Evolutionary conservation across 2,888 invertebrate genomes (phyloP).

Genomic region (Mythimna vitellina): DNA sequence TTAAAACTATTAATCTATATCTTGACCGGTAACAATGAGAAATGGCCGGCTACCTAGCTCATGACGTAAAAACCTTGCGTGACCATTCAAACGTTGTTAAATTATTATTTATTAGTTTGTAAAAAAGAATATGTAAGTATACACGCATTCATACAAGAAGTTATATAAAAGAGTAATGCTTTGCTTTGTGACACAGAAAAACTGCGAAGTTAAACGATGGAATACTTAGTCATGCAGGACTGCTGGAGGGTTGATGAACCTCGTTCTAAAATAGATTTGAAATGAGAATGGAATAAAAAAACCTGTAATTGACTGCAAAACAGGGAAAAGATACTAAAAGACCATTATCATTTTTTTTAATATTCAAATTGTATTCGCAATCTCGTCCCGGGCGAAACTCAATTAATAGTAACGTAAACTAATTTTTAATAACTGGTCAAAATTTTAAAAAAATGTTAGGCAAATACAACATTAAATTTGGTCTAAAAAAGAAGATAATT

Average conservation of each 20-base stretch:
- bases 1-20: conserved; percentile 38
- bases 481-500: too few relatives aligned
- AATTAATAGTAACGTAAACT: too few relatives aligned
- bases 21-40: conserved; percentile 32
- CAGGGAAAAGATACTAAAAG: too few relatives aligned
- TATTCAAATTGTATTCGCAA: too few relatives aligned
- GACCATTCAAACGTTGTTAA: conserved; percentile 49
- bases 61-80: conserved; percentile 43
- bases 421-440: too few relatives aligned
- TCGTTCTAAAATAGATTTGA: neutral
- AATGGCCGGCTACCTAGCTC: conserved; percentile 35
- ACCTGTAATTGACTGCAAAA: neutral
- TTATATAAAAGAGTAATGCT: neutral
- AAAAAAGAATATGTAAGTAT: conserved; percentile 24
- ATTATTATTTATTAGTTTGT: conserved; percentile 53
- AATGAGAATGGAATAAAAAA: neutral
- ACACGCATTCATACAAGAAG: conserved; percentile 31
- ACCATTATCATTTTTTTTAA: neutral
- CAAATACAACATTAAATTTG: too few relatives aligned
- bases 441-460: too few relatives aligned
- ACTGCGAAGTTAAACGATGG: neutral
- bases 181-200: neutral
- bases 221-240: neutral
- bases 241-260: neutral
- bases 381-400: too few relatives aligned